Evolutionary conservation across 1,140 invertebrate genomes (phyloP), one percentile per base, ranked within the genome.

Genomic region (Calephelis nemesis): DNA sequence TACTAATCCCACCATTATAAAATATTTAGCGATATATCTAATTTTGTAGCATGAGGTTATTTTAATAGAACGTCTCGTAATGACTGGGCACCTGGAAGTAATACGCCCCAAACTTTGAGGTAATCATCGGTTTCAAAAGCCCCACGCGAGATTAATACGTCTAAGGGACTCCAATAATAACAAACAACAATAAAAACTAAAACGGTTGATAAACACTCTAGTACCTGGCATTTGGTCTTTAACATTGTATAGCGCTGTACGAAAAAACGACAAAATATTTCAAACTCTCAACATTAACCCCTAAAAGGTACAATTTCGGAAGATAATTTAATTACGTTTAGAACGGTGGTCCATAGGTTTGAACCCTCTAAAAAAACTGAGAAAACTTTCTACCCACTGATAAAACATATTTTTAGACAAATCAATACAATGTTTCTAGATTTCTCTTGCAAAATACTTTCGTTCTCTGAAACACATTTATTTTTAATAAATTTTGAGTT

Each of bases 21-120:
- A 91, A 90, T 90, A 91, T 90, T 91, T 91, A 91, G 87, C 87
- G 86, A 90, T 89, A 76, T 76, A 83, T 81, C 86, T 83, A 88
- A 91, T 90, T 91, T 88, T 73, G 68, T 84, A 84, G 88, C 84
- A 84, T 79, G 73, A 80, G 75, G 79, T 82, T 84, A 87, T 88
- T 91, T 84, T 86, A 88, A 85, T 90, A 90, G 84, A 87, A 83
- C 77, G 81, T 67, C 74, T 78, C 79, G 72, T 91, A 91, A 91
- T 91, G 87, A 88, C 82, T 84, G 86, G 79, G 85, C 87, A 88
- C 74, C 81, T 84, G 83, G 71, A 82, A 83, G 80, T 77, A 85
- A 75, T 81, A 88, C 89, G 89, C 89, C 89, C 89, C 83, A 70
- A 81, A 85, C 82, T 90, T 90, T 87, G 74, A 73, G 74, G 79